Base-by-base conservation (phyloP, 2,797 vertebrate species). In the Sciurus carolinensis region DNA sequence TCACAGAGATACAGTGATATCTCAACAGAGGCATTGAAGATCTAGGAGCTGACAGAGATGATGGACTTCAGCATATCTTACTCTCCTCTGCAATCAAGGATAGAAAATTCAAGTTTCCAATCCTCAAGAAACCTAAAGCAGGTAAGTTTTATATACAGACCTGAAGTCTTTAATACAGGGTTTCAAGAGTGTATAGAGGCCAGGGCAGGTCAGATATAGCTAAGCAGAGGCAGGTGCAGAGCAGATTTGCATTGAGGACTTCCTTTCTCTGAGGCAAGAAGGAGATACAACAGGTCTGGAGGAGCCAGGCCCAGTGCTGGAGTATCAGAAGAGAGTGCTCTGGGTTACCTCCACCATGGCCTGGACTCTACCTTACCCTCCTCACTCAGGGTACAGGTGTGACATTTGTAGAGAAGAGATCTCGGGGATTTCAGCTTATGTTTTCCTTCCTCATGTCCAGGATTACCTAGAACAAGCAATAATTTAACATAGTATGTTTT, bases 381-480 rank as follows among this genome's bases (percentile, higher is more conserved):
- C 36, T 36, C 36, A 36, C 36, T 52, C 81, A 39, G 42, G 54
- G 14, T 44, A 5, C 10, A 7, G 93, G 77, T 93, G 87, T 9
- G 24, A 39, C 14, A 11, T 59, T n/a, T 6, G 18, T 5, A 17
- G 9, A 54, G 17, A 67, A 69, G 18, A 17, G 30, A 8, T 4
- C 7, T 0, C 0, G 0, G 62, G 12, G 9, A 13, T 7, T 17
- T 6, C 20, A 20, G 3, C 18, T 62, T 26, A 81, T 2, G 9
- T 12, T 64, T 26, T 54, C 4, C 42, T 64, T 67, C 42, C 28
- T 22, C 14, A 6, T 82, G 0, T 5, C 7, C 8, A 88, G 62
- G n/a, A 2, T 67, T 72, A 67, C 10, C 36, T 73, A n/a, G 7
- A 20, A 4, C 24, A 91, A 1, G 2, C 9, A 6, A 59, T 81